phyloP scores from a whole-genome alignment of 2,113 vertebrate species.

The Cercopithecus mona region DNA sequence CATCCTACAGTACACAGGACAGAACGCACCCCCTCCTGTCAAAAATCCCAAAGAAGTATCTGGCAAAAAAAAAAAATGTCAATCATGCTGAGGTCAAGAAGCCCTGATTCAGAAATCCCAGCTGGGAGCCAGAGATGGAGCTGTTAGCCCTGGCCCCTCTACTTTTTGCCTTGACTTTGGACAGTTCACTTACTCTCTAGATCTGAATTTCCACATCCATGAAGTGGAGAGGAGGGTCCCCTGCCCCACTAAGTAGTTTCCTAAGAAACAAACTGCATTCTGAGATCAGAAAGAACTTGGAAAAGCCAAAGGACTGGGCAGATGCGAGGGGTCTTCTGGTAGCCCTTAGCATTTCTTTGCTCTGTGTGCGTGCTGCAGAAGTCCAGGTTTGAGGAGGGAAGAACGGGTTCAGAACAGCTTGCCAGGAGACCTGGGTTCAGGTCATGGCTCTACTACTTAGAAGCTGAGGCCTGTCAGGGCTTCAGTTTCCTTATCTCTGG shows the following conservation, averaged over 20 bases:
- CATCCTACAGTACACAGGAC: rapidly evolving
- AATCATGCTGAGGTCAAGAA: too few relatives aligned
- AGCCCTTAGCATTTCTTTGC: not conserved
- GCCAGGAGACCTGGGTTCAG: not conserved
- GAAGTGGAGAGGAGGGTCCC: rapidly evolving
- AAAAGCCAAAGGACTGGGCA: not conserved
- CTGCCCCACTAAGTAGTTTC: not conserved
- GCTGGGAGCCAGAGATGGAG: not conserved
- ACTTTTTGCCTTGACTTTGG: not conserved
- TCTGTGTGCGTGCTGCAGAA: rapidly evolving
- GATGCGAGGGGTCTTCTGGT: too few relatives aligned
- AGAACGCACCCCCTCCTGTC: rapidly evolving
- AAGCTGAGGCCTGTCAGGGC: not conserved
- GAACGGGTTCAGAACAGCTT: rapidly evolving
- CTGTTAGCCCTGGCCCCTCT: not conserved
- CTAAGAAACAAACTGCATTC: not conserved
- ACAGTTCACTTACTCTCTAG: not conserved
- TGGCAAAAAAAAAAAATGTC: not conserved
- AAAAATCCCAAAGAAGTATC: not conserved
- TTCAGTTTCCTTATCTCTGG: not conserved
- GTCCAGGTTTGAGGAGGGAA: not conserved
- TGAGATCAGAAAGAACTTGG: not conserved
- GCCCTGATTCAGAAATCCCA: not conserved
- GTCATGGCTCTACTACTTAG: not conserved
- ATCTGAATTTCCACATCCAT: not conserved